Base-by-base conservation (phyloP, 2,113 vertebrate species). In the Chionis minor region DNA sequence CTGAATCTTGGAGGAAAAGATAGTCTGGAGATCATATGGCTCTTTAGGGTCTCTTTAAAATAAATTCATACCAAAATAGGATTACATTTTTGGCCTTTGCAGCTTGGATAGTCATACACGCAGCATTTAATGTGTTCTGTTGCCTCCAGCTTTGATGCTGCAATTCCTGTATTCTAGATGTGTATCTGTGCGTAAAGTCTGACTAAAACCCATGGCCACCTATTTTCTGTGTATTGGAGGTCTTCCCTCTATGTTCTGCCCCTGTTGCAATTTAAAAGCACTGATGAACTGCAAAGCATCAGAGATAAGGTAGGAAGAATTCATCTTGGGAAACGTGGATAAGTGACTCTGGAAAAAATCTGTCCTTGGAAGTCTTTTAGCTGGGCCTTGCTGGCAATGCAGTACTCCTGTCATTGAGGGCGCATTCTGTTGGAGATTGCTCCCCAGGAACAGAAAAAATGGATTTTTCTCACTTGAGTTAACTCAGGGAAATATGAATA, bases 41-140 rank as follows among this genome's bases (percentile, higher is more conserved):
- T 96, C 69, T 86, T 93, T 19, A 73, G 44, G 63, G 81, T 80
- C 40, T 94, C 81, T 87, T 90, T 88, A 88, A 93, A 92, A 90
- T 92, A 75, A 94, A 62, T 62, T 88, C 30, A n/a, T 82, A 80
- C 58, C 49, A 61, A 94, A 94, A 86, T 26, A 69, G 67, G 74
- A 72, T 93, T 86, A 40, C 15, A 15, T 54, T 54, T 88, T 90
- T 32, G 15, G 78, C 16, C 35, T 91, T 55, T 61, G 35, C 44
- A 79, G 66, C 69, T 75, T 67, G 15, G 28, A 6, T 35, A 87
- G 33, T 72, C 49, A 38, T 45, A 42, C 2, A 0, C 5, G 6
- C 23, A 80, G 67, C 35, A 42, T 74, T 42, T 56, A 49, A 67
- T 55, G 12, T 23, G 15, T 80, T 87, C 70, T 40, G 21, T 66